phyloP scores from a whole-genome alignment of 1,140 invertebrate genomes.

The Tetragnatha versicolor region DNA sequence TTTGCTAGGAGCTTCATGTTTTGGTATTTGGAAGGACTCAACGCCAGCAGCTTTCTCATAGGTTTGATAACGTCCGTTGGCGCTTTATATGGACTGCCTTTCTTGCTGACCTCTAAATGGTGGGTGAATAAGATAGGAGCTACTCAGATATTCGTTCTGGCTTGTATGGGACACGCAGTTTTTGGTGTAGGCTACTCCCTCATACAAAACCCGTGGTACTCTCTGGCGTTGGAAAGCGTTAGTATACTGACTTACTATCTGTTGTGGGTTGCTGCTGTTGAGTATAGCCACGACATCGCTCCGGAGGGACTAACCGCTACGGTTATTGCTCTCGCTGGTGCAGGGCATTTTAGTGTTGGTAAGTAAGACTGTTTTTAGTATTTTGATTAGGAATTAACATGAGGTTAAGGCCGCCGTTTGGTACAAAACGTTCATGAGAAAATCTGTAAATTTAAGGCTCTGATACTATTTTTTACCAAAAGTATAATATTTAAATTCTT shows the following conservation, averaged over 20 bases:
- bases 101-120: constrained; percentile 27
- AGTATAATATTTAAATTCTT: too few relatives aligned
- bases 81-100: constrained; percentile 39
- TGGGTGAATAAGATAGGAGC: constrained; percentile 32
- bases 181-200: constrained; percentile 24
- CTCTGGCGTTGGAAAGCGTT: constrained; percentile 1
- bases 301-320: constrained; percentile 37
- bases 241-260: constrained; percentile 27
- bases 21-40: constrained; percentile 33
- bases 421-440: too few relatives aligned
- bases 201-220: constrained; percentile 22
- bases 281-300: constrained; percentile 31
- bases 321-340: constrained; percentile 18
- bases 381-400: too few relatives aligned
- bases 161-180: neutral
- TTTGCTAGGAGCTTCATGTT: constrained; percentile 17
- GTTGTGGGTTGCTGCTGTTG: constrained; percentile 31
- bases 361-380: neutral
- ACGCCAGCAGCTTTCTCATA: constrained; percentile 18
- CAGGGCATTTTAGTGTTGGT: constrained; percentile 32
- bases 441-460: too few relatives aligned
- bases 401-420: too few relatives aligned
- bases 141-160: constrained; percentile 26
- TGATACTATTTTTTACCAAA: too few relatives aligned
- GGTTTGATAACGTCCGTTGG: constrained; percentile 14